These are phyloP conservation scores for Galago senegalensis DNA, from an alignment of 2,797 vertebrate species.

Conservation along the genomic window DNA sequence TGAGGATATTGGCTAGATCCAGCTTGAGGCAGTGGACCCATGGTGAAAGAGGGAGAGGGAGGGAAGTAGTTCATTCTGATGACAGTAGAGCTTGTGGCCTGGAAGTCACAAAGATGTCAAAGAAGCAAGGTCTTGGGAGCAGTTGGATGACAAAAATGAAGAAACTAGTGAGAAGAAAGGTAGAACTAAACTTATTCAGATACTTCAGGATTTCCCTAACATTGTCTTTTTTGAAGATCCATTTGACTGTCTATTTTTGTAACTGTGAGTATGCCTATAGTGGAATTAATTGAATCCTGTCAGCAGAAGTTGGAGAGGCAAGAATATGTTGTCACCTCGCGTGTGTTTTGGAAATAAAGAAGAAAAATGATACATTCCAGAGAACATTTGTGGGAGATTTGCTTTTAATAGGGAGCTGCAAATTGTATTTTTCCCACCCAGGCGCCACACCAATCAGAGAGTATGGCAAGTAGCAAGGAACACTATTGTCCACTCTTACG, in stretches of 20 bases:
- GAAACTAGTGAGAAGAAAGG: background rate
- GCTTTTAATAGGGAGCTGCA: slow-evolving; percentile 41
- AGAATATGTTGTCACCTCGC: background rate
- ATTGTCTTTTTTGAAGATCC: background rate
- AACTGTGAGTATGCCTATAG: background rate
- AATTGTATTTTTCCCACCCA: background rate
- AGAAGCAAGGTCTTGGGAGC: background rate
- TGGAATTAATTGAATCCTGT: background rate
- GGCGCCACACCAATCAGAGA: background rate
- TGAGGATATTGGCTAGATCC: background rate
- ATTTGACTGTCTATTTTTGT: slow-evolving; percentile 8
- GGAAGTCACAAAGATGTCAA: background rate
- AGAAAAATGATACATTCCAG: background rate
- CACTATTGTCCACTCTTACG: background rate
- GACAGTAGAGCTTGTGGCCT: background rate
- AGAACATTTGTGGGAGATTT: slow-evolving; percentile 27
- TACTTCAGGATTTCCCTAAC: background rate
- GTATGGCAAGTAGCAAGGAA: slow-evolving; percentile 45
- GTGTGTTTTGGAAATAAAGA: slow-evolving; percentile 41
- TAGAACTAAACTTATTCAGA: background rate
- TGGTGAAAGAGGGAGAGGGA: background rate
- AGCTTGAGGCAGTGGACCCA: background rate
- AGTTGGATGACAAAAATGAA: background rate
- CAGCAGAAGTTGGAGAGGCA: background rate
- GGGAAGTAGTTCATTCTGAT: background rate